Evolutionary conservation across 2,113 vertebrate genomes (phyloP), one percentile per base, ranked within the genome.

Genomic region (Struthio camelus): DNA sequence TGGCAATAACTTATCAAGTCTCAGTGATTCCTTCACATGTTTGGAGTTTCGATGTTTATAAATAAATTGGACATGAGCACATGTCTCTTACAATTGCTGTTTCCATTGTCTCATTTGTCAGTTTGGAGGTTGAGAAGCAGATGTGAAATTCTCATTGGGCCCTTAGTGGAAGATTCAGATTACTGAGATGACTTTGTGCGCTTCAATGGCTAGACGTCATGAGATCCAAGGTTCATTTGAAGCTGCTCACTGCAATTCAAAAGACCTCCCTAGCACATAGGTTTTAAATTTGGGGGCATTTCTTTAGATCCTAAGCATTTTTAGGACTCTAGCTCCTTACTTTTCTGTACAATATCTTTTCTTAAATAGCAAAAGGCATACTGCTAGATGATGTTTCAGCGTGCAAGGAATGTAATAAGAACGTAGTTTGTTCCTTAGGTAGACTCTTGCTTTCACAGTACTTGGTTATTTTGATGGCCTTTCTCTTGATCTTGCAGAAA

Each of bases 401-500:
- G 8, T 44, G 25, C 20, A 30, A 85, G 40, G 59, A 94, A 80
- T 71, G 50, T n/a, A 76, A 46, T 83, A 94, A 75, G 51, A 72
- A 79, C 91, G 14, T 16, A 78, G 34, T 72, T 89, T 4, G 24
- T 76, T 92, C 80, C 87, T 93, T 59, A 80, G 46, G 14, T 79
- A 58, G 50, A 61, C 56, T 84, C 38, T 87, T 90, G 59, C 58
- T 80, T 93, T 86, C 46, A 59, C 36, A 73, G 40, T 56, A 24
- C 11, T 38, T 86, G 30, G 24, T 87, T 94, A 93, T 82, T 95
- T 76, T 65, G n/a, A 62, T 61, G 53, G 38, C 3, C 46, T 86
- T 96, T 90, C 73, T 89, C n/a, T 75, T 90, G 48, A 2, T 72
- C 92, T 94, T 59, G 65, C 75, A 85, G 58, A 81, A 90, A 73